Percentiles rank a stretch among this genome's conserved stretches.
Conservation (phyloP, 2,113 vertebrate genomes). For the Tychaedon coryphoeus region DNA sequence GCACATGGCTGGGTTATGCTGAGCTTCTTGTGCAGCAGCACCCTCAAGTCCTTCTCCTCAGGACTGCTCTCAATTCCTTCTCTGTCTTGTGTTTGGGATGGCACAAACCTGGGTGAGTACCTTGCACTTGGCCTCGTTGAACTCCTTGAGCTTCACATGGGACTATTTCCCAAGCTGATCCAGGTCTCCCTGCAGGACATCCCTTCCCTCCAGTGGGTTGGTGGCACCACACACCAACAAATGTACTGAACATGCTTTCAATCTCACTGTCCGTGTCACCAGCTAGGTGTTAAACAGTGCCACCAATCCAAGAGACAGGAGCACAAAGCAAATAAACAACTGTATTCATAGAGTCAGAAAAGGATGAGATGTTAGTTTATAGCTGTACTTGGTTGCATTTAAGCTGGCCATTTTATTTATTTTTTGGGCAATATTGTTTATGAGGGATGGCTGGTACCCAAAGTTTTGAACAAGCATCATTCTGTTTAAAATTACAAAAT, state of each 20-base stretch:
- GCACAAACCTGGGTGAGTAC: rapidly evolving
- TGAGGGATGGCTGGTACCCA: not conserved
- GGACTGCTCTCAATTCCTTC: not conserved
- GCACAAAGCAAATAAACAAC: not conserved
- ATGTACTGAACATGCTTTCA: not conserved
- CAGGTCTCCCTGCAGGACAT: no score
- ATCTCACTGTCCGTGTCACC: not conserved
- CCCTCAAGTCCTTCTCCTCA: not conserved
- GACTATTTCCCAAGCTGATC: no score
- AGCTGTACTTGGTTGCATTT: not conserved
- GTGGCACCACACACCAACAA: not conserved
- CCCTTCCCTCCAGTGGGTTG: rapidly evolving
- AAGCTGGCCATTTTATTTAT: not conserved
- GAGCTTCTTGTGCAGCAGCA: not conserved
- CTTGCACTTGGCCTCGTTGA: not conserved
- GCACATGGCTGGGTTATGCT: not conserved
- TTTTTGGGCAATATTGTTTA: not conserved
- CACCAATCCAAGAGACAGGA: not conserved
- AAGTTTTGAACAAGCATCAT: not conserved
- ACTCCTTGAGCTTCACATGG: not conserved
- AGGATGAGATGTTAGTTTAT: not conserved
- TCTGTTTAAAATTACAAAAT: not conserved
- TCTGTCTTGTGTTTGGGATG: not conserved
- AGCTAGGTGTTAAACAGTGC: not conserved
- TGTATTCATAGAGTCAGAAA: not conserved